Evolutionary conservation across 2,888 invertebrate species (phyloP), one percentile per base, ranked within the genome.

Genomic region (Anorthoa munda): DNA sequence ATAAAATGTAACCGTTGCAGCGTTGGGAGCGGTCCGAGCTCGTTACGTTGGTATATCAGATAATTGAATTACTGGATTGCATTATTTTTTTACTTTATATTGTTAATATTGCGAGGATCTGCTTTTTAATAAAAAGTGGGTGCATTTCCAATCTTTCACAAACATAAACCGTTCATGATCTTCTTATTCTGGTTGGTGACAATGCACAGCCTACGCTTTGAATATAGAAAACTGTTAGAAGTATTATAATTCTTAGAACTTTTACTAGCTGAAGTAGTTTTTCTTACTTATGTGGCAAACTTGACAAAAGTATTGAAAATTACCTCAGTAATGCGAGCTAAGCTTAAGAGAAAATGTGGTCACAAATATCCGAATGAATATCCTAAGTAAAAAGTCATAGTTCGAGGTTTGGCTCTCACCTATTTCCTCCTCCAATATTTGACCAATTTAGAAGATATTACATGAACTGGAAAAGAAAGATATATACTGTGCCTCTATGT

Each of bases 61-160:
- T 77, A 74, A 82, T 83, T 82, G 18, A 75, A 75, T 82, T 67
- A 74, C 79, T 50, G 53, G 26, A 48, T 64, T 65, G 51, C 65
- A 71, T 71, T 71, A 80, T 51, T 56, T 79, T 79, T 72, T 67
- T 67, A 21, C n/a, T 65, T 67, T 50, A 61, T 45, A 45, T 18
- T 53, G 26, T 53, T 51, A 39, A 53, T 61, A 66, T 75, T 67
- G 11, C 4, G 48, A 23, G 26, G 39, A 45, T 58, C 58, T 56
- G 26, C 7, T 66, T 66, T 80, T 65, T n/a, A 77, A 73, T 58
- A 31, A 55, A 55, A 64, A 64, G 23, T 2, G 18, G 26, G 0
- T 31, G 46, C 21, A 15, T 55, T 39, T 39, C 63, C 45, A 46
- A 46, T 63, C 13, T 21, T 45, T 13, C 21, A 15, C 17, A 1